Percentiles rank a stretch among this genome's conserved stretches.
Evolutionary conservation across 2,797 vertebrate genomes (phyloP).

Genomic region (Dendrocincla fuliginosa): DNA sequence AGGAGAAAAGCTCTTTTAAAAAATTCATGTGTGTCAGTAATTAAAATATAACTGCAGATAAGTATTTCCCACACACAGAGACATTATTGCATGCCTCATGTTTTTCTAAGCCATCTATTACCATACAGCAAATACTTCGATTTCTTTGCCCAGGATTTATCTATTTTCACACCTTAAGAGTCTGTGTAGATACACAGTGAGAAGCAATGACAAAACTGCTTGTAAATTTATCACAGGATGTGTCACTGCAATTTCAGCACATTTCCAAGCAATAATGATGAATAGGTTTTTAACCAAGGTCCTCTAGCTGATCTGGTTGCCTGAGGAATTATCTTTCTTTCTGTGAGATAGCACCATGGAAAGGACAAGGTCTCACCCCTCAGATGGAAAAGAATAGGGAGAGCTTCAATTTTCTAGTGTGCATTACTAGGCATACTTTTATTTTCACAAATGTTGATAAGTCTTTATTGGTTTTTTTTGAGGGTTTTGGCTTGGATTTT

Average conservation of each 20-base stretch:
- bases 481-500: background rate
- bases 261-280: background rate
- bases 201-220: background rate
- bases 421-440: background rate
- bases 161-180: background rate
- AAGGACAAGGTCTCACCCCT: background rate
- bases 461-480: accelerated
- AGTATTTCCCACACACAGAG: background rate
- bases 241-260: background rate
- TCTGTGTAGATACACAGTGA: background rate
- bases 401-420: background rate
- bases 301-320: background rate
- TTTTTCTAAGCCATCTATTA: background rate
- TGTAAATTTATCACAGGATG: background rate
- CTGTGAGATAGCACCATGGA: background rate
- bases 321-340: background rate
- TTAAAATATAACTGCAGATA: background rate
- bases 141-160: background rate
- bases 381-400: background rate
- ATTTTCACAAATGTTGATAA: background rate
- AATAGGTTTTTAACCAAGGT: background rate
- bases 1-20: background rate
- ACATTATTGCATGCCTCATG: background rate
- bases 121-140: background rate
- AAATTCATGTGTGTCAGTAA: background rate